phyloP scores from a whole-genome alignment of 2,888 invertebrate species.

The Eupeodes luniger region DNA sequence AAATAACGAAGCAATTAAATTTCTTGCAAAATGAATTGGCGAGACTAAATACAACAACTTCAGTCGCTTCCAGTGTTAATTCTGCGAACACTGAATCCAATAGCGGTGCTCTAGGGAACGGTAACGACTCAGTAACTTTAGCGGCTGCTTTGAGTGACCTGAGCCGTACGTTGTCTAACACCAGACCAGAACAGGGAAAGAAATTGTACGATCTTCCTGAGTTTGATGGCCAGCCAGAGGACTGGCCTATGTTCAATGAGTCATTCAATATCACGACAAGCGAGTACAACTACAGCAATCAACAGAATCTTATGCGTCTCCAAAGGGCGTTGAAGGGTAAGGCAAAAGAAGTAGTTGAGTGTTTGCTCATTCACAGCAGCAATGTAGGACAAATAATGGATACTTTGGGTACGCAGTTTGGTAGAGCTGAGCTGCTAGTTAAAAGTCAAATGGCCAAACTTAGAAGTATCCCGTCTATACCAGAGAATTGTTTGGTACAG shows the following conservation, averaged over 20 bases:
- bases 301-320: constrained; percentile 23
- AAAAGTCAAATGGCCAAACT: constrained; percentile 40
- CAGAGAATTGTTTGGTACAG: constrained; percentile 41
- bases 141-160: too few species aligned
- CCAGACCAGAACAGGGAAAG: too few species aligned
- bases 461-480: constrained; percentile 32
- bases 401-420: neutral
- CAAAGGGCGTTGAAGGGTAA: constrained; percentile 48
- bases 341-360: constrained; percentile 55
- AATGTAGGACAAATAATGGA: neutral
- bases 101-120: neutral
- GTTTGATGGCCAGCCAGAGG: neutral
- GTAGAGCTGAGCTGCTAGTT: neutral
- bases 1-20: neutral
- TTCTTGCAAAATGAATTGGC: neutral
- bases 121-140: too few species aligned
- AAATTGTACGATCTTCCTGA: too few species aligned
- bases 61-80: too few species aligned
- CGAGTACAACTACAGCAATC: neutral
- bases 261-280: neutral
- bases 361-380: constrained; percentile 47
- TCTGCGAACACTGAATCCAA: neutral
- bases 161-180: too few species aligned
- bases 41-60: neutral
- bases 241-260: neutral